Conservation (phyloP, 2,888 invertebrate species). For the Rotaria macrura region DNA sequence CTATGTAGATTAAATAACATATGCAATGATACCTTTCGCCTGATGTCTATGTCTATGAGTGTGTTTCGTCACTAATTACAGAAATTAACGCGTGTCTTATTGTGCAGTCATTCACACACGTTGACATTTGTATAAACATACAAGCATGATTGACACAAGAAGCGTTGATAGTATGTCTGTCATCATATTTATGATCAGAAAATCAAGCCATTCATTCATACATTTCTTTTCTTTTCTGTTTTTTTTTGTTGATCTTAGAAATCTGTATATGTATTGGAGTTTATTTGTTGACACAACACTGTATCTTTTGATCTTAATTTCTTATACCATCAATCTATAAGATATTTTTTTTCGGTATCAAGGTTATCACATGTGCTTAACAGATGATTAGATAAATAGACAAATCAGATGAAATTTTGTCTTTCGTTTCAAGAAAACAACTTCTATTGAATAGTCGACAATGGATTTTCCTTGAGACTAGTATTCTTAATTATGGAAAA, state of each 20-base stretch:
- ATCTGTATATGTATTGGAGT: neutral
- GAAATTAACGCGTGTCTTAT: slow-evolving; percentile 4
- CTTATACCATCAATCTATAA: neutral
- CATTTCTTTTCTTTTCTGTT: neutral
- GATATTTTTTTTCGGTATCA: neutral
- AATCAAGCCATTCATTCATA: neutral
- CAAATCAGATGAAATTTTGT: neutral
- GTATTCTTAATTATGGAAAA: neutral
- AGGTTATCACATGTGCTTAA: neutral
- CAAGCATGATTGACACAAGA: neutral
- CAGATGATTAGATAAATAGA: neutral
- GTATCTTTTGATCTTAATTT: neutral
- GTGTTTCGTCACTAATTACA: neutral
- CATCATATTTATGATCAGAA: neutral
- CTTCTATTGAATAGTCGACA: too few relatives aligned
- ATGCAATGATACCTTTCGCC: slow-evolving; percentile 1
- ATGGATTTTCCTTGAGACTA: neutral
- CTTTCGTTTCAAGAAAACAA: too few relatives aligned
- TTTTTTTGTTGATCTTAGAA: neutral
- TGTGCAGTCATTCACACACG: neutral
- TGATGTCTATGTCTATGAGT: neutral
- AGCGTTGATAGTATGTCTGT: neutral
- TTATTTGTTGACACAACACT: neutral
- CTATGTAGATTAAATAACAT: slow-evolving; percentile 3
- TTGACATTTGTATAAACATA: neutral